Evolutionary conservation across 1,140 invertebrate genomes (phyloP), one percentile per base, ranked within the genome.

Genomic region (Pogonomyrmex barbatus): DNA sequence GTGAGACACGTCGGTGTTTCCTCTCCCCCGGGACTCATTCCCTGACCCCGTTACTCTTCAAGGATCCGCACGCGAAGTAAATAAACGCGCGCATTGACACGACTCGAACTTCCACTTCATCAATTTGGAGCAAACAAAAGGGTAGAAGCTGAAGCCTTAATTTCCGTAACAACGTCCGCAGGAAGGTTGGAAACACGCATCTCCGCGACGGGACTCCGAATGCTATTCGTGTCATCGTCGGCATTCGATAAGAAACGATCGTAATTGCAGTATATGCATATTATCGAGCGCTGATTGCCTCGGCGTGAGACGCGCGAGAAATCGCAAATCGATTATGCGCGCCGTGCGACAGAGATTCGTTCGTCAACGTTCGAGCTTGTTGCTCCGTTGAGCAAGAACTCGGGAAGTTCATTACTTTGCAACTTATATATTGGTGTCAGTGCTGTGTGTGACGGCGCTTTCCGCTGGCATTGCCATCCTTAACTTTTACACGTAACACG

Each of bases 401-500:
- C 73, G 58, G 9, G 36, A 42, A 47, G 71, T 75, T 88, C 73
- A 83, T 88, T 88, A 88, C 54, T 30, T 45, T 24, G 68, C 81
- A 52, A 60, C 56, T 65, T n/a, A n/a, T n/a, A 73, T 58, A 50
- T 83, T n/a, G 47, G 30, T 45, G 52, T 50, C 30, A 45, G 50
- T 60, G 33, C 9, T 33, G 47, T 12, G 17, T 56, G 70, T n/a
- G 33, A 12, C 33, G 30, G 9, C 47, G 14, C 14, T 77, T 45
- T 77, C 24, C 62, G 58, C 79, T 73, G 79, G 60, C 30, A 42
- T 60, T 62, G 73, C 33, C 45, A 4, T 36, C 0, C 36, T 30
- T 54, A 52, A 50, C 12, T 30, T 56, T 47, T 42, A 17, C 33
- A 17, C 33, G 33, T 45, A 60, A 60, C 14, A 6, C 36, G 36